Conservation (phyloP, 2,888 invertebrate species). For the Theristus sp. region DNA sequence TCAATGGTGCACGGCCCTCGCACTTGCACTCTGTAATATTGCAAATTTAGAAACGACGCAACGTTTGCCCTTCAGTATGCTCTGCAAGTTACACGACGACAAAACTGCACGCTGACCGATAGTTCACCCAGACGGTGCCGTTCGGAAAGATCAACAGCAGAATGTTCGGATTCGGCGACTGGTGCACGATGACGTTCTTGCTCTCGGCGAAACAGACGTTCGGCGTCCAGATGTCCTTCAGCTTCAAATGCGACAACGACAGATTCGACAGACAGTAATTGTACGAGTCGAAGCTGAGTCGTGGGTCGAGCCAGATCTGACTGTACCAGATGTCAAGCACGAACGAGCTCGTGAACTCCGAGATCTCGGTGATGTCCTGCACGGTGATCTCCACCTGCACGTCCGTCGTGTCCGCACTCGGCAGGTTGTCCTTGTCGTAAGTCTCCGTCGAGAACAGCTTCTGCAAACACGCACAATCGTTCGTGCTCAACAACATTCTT, state of each 20-base stretch:
- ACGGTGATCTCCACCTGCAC: conserved; percentile 26
- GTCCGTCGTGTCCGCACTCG: conserved; percentile 20
- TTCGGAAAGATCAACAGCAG: conserved; percentile 26
- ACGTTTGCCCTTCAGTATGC: background rate
- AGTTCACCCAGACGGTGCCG: conserved; percentile 25
- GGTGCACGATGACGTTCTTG: conserved; percentile 26
- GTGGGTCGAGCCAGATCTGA: conserved; percentile 24
- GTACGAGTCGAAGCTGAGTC: conserved; percentile 20
- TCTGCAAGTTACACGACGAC: too few species aligned
- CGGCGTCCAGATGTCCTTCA: conserved; percentile 26
- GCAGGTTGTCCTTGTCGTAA: conserved; percentile 28
- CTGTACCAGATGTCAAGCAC: background rate
- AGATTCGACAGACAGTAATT: conserved; percentile 16
- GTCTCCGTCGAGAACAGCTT: background rate
- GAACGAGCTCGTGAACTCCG: conserved; percentile 19
- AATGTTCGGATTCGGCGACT: conserved; percentile 25
- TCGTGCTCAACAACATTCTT: too few species aligned
- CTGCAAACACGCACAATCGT: background rate
- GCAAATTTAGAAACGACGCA: background rate
- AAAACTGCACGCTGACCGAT: conserved; percentile 12
- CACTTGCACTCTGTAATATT: conserved; percentile 2
- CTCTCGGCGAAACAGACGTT: conserved; percentile 29
- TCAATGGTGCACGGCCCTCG: conserved; percentile 25
- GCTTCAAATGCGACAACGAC: conserved; percentile 22
- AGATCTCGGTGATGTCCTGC: conserved; percentile 25